Conservation (phyloP, 2,113 vertebrate genomes). For the Leptobrachium ailaonicum region DNA sequence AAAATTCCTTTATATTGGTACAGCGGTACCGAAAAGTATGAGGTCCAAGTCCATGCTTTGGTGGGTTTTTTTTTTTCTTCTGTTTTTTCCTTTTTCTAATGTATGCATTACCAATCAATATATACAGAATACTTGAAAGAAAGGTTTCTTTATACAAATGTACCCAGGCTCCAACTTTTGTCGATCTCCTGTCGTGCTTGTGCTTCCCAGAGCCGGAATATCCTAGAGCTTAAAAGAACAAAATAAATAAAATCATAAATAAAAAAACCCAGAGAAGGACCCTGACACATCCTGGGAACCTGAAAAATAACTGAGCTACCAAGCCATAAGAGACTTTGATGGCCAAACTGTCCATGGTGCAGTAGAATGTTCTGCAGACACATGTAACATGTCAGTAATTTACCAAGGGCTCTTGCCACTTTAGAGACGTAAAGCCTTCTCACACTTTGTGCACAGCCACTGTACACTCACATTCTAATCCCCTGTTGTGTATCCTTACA, state of each 20-base stretch:
- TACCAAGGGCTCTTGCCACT: no score
- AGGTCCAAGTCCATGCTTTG: no score
- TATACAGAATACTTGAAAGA: background rate
- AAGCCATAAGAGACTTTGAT: background rate
- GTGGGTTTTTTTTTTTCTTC: background rate
- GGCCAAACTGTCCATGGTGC: background rate
- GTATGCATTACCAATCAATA: background rate
- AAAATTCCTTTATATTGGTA: no score
- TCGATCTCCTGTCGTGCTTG: background rate
- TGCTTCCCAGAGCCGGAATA: background rate
- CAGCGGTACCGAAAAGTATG: no score
- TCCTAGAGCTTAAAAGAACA: slow-evolving; percentile 7
- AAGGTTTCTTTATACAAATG: background rate
- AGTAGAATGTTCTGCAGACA: background rate
- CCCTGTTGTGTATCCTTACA: no score
- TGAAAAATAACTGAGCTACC: background rate
- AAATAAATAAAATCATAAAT: slow-evolving; percentile 49
- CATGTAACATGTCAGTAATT: no score
- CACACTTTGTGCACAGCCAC: no score
- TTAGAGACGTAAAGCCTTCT: no score
- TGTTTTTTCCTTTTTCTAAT: no score
- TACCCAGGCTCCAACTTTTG: background rate
- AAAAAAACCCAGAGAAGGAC: slow-evolving; percentile 13
- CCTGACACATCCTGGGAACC: background rate
- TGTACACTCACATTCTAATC: no score